Evolutionary conservation across 2,797 vertebrate species (phyloP).

Genomic region (Falco novaeseelandiae): DNA sequence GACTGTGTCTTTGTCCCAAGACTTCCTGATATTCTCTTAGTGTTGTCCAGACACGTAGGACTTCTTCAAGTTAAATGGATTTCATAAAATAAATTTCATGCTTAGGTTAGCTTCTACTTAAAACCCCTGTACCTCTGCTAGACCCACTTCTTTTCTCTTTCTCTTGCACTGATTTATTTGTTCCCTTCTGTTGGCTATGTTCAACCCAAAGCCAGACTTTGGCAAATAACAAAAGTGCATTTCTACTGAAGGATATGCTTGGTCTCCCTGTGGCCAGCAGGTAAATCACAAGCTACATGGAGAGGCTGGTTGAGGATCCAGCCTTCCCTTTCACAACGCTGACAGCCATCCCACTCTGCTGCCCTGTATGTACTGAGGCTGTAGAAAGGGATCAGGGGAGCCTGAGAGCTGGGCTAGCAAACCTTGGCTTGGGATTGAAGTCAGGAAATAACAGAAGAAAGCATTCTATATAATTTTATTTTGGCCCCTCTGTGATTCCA

Average conservation of each 20-base stretch:
- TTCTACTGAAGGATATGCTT: neutral
- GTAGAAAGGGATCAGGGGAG: neutral
- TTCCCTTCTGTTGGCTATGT: neutral
- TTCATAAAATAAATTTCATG: neutral
- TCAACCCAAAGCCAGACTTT: neutral
- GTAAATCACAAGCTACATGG: neutral
- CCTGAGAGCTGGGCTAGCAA: neutral
- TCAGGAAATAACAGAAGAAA: neutral
- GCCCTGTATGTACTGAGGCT: accelerated
- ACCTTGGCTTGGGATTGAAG: neutral
- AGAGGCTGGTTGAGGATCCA: neutral
- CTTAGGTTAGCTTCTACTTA: neutral
- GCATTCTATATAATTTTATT: neutral
- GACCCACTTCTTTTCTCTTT: neutral
- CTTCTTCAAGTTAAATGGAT: neutral
- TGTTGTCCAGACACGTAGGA: neutral
- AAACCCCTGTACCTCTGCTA: neutral
- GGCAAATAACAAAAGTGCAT: neutral
- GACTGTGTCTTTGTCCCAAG: neutral
- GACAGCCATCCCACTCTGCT: neutral
- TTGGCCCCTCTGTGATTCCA: neutral
- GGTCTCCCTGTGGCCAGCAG: neutral
- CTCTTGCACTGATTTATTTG: neutral
- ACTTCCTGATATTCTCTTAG: neutral
- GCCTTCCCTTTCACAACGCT: neutral